These are phyloP conservation scores for Lasius fuliginosus DNA, from an alignment of 2,888 invertebrate species.

Conservation along the genomic window DNA sequence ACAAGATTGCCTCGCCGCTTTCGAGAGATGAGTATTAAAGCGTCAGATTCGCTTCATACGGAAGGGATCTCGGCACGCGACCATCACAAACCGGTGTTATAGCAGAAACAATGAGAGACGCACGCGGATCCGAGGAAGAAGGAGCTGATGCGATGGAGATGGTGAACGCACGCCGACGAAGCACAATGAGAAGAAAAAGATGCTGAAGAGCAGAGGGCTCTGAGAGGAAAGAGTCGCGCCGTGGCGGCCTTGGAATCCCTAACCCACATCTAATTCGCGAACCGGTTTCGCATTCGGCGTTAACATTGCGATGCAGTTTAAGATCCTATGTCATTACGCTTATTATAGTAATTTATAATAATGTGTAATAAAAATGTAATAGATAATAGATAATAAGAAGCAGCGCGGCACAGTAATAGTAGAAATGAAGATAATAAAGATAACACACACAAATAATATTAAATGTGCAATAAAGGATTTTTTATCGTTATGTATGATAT, in stretches of 20 bases:
- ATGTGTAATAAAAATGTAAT: neutral
- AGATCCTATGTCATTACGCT: constrained; percentile 35
- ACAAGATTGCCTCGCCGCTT: constrained; percentile 28
- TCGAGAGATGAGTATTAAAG: constrained; percentile 32
- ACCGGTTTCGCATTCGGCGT: constrained; percentile 26
- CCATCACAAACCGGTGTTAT: constrained; percentile 59
- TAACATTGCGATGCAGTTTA: neutral
- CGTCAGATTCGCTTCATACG: constrained; percentile 4
- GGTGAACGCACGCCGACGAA: constrained; percentile 43
- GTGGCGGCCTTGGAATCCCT: constrained; percentile 76
- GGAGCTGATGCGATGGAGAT: constrained; percentile 8
- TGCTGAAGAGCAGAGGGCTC: constrained; percentile 40
- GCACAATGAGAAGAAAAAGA: constrained; percentile 65
- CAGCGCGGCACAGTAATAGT: neutral
- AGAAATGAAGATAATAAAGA: neutral
- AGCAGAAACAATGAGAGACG: constrained; percentile 49
- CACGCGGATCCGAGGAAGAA: constrained; percentile 52
- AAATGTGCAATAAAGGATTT: constrained; percentile 5
- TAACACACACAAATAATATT: neutral
- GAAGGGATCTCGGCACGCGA: constrained; percentile 79
- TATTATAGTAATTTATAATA: constrained; percentile 29
- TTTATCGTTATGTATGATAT: constrained; percentile 12
- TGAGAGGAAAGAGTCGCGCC: constrained; percentile 55
- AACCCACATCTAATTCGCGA: constrained; percentile 77
- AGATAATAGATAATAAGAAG: neutral